These are phyloP conservation scores for Cyaniris semiargus DNA, from an alignment of 2,888 invertebrate genomes.

Conservation along the genomic window DNA sequence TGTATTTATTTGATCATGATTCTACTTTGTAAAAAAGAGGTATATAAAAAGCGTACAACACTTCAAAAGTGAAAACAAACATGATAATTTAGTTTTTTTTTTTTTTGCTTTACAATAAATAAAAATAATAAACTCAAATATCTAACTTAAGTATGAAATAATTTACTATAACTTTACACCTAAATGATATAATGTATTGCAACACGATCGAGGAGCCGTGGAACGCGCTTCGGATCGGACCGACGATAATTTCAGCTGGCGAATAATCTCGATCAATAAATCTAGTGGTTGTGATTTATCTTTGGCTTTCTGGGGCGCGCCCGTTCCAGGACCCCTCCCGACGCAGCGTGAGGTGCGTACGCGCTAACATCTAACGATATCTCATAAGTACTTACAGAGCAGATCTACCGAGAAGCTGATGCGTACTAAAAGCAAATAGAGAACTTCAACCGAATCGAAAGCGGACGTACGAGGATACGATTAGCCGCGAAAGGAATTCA, in stretches of 20 bases:
- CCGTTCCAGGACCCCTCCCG: constrained; percentile 76
- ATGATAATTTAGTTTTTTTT: constrained; percentile 62
- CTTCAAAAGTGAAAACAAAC: constrained; percentile 74
- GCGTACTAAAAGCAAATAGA: constrained; percentile 73
- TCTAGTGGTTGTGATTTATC: constrained; percentile 74
- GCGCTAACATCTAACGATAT: constrained; percentile 55
- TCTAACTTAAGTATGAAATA: constrained; percentile 78
- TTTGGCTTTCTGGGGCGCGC: constrained; percentile 69
- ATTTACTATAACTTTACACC: constrained; percentile 78
- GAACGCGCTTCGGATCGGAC: constrained; percentile 70
- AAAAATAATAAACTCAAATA: constrained; percentile 72
- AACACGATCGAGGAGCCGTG: constrained; percentile 76
- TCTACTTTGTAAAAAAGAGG: constrained; percentile 73
- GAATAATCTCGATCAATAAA: constrained; percentile 68
- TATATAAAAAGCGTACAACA: constrained; percentile 78
- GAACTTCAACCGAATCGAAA: constrained; percentile 62
- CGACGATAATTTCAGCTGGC: constrained; percentile 61
- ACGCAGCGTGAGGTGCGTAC: constrained; percentile 44
- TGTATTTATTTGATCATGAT: constrained; percentile 77
- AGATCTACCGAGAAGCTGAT: constrained; percentile 77
- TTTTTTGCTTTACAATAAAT: constrained; percentile 71
- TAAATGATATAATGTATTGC: constrained; percentile 77
- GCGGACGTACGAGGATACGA: constrained; percentile 41
- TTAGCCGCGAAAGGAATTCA: constrained; percentile 34
- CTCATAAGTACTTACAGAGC: constrained; percentile 78